phyloP scores from a whole-genome alignment of 2,888 invertebrate genomes.

The Hirudinaria manillensis region DNA sequence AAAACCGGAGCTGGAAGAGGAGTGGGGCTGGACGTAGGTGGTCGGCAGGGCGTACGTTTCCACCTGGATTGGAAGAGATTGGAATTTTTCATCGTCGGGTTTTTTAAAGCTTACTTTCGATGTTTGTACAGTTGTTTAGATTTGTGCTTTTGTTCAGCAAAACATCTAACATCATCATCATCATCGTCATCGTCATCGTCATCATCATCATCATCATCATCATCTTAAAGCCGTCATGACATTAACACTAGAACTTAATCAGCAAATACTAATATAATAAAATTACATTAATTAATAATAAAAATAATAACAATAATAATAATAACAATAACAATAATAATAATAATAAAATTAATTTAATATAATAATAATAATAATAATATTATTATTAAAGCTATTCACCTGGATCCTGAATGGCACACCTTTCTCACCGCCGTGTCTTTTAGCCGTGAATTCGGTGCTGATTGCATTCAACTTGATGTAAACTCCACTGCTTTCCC shows the following conservation, averaged over 20 bases:
- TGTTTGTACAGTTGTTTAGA: too few relatives aligned
- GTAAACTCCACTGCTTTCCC: constrained; percentile 82
- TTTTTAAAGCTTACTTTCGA: too few relatives aligned
- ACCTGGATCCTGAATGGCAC: constrained; percentile 92
- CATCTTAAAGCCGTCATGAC: too few relatives aligned
- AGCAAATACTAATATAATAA: too few relatives aligned
- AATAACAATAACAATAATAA: too few relatives aligned
- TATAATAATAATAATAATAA: not conserved
- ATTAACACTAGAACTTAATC: too few relatives aligned
- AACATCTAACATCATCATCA: not conserved
- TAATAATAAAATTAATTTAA: too few relatives aligned
- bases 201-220: constrained; percentile 7
- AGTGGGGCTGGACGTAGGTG: not conserved
- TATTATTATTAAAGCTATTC: not conserved
- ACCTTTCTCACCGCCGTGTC: constrained; percentile 95
- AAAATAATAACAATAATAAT: too few relatives aligned
- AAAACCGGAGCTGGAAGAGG: constrained; percentile 42
- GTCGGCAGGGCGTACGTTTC: constrained; percentile 1
- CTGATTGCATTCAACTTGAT: constrained; percentile 80
- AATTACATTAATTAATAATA: too few relatives aligned
- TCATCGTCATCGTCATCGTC: not conserved
- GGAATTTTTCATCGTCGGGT: too few relatives aligned
- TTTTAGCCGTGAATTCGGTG: constrained; percentile 93
- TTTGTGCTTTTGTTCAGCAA: too few relatives aligned
- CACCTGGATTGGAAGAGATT: not conserved